Percentiles rank a stretch among this genome's conserved stretches.
Evolutionary conservation across 2,797 vertebrate species (phyloP).

Genomic region (Acridotheres tristis): DNA sequence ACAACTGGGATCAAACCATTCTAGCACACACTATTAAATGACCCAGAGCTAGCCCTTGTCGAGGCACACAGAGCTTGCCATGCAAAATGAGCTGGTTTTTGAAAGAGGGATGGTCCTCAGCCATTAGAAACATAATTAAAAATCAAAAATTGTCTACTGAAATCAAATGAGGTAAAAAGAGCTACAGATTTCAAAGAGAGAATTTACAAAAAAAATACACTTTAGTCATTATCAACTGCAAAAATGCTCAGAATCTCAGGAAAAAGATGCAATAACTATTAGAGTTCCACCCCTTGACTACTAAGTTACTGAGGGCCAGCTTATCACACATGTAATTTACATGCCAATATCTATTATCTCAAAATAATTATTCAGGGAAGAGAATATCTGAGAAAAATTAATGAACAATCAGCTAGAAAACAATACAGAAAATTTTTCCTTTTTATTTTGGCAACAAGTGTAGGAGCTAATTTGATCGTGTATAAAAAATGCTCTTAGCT

Average conservation of each 20-base stretch:
- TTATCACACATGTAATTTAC: fast-evolving
- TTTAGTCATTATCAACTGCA: background rate
- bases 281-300: background rate
- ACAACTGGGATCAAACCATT: background rate
- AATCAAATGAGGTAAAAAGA: background rate
- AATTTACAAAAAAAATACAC: background rate
- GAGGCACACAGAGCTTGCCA: fast-evolving
- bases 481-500: background rate
- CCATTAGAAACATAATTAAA: background rate
- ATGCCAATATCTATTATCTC: fast-evolving
- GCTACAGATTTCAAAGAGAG: background rate
- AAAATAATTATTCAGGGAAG: background rate
- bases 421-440: background rate
- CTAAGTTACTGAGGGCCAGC: background rate
- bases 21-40: background rate
- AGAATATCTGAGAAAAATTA: background rate
- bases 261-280: background rate
- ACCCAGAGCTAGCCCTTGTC: background rate
- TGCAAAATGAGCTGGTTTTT: background rate
- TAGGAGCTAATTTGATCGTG: background rate
- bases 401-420: background rate
- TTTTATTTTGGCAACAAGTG: background rate
- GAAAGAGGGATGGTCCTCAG: background rate
- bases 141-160: background rate
- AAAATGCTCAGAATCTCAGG: background rate